These are phyloP conservation scores for Melanotaenia maccullochi DNA, from an alignment of 2,797 vertebrate species.

Conservation along the genomic window DNA sequence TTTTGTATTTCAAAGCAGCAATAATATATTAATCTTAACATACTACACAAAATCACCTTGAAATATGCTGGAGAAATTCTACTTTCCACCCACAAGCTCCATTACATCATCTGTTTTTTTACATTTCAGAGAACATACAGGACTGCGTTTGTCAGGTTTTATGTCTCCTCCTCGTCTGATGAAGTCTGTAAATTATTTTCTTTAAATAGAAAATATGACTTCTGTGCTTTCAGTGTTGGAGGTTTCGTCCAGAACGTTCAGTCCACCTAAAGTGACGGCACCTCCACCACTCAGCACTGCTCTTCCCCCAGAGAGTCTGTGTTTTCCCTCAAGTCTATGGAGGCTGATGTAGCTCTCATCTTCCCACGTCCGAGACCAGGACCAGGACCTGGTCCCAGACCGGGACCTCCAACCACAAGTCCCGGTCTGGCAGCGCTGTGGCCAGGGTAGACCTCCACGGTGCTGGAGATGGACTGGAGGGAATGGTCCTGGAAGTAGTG, in stretches of 20 bases:
- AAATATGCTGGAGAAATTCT: conserved; percentile 13
- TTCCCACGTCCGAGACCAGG: conserved; percentile 59
- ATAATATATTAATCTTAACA: conserved; percentile 13
- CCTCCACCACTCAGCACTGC: conserved; percentile 71
- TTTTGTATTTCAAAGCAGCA: background rate
- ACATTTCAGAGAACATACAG: conserved; percentile 7
- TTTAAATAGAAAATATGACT: background rate
- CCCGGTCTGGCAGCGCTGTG: conserved; percentile 68
- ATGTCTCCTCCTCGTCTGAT: background rate
- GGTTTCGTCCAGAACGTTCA: conserved; percentile 1
- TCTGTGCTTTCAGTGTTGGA: conserved; percentile 45
- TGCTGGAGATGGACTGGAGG: conserved; percentile 82
- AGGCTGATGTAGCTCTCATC: conserved; percentile 62
- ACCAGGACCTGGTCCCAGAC: conserved; percentile 50
- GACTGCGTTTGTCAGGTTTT: background rate
- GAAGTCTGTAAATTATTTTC: background rate
- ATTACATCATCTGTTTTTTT: background rate
- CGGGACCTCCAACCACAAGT: conserved; percentile 43
- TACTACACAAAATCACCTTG: conserved; percentile 43
- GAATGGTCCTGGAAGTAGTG: conserved; percentile 93
- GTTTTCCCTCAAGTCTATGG: conserved; percentile 79
- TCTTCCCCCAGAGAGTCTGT: conserved; percentile 83
- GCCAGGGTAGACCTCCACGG: conserved; percentile 79
- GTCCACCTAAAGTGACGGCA: background rate
- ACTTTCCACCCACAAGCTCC: background rate